Evolutionary conservation across 2,888 invertebrate genomes (phyloP), one percentile per base, ranked within the genome.

Genomic region (Zelleria hepariella): DNA sequence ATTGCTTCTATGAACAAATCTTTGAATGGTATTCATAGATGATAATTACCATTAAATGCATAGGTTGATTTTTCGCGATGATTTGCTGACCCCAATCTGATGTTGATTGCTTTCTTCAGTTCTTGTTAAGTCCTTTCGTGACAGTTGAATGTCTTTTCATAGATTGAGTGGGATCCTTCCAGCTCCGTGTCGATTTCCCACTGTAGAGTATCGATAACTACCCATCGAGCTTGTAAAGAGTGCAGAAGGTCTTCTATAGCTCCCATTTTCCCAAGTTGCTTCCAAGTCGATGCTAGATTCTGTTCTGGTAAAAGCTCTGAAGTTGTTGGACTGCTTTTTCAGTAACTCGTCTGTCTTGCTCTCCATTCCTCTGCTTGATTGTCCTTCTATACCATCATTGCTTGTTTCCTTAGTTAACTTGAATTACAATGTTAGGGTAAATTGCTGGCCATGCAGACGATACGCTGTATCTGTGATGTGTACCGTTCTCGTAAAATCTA

Each of bases 191-290:
- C 60, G 7, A 60, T 58, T 55, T 60, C 18, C 7, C 58, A 26
- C 27, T 60, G 58, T 20, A 60, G 23, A 6, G 6, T 15, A 32
- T 60, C 60, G 27, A 62, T 58, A 2, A 15, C 24, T 18, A 48
- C 32, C 62, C 62, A 60, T 3, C 55, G 18, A 4, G 58, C 1
- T 32, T 58, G 52, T 2, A 58, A 3, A 26, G 20, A 58, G n/a
- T 56, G 58, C 26, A 63, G 32, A 25, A 60, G 60, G 53, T 64
- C 64, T 25, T 64, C 64, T 8, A 63, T 8, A 63, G 15, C 20
- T 64, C 62, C 64, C 64, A 62, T 48, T 64, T 62, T 5, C 60
- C 64, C 10, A 21, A 21, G 23, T 5, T 60, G 57, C 5, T 8
- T 57, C 59, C 21, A 61, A 18, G n/a, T 60, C 47, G 6, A 61